These are phyloP conservation scores for Sphaeridia pumilis DNA, from an alignment of 2,888 invertebrate genomes.

Conservation along the genomic window DNA sequence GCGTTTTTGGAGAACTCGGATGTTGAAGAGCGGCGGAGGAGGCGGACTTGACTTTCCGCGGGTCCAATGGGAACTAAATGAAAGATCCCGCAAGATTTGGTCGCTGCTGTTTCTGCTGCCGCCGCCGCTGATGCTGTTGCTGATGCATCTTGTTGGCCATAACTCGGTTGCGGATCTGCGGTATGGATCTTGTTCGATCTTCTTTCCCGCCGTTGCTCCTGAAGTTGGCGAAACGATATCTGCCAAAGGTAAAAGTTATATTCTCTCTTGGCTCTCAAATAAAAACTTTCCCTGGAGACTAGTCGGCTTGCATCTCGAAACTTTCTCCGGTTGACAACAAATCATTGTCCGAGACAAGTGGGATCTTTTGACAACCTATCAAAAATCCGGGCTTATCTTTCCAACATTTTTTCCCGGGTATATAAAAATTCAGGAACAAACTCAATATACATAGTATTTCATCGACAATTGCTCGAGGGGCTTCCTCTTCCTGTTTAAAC, in stretches of 20 bases:
- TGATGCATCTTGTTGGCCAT: too few species aligned
- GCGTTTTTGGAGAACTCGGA: too few species aligned
- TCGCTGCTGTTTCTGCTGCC: background rate
- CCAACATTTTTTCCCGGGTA: background rate
- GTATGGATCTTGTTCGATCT: too few species aligned
- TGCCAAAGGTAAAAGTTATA: too few species aligned
- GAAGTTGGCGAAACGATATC: too few species aligned
- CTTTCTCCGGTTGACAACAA: slow-evolving; percentile 21
- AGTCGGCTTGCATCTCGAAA: too few species aligned
- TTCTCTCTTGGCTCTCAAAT: too few species aligned
- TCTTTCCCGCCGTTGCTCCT: too few species aligned
- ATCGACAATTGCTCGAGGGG: too few species aligned
- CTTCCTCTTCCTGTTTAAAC: background rate
- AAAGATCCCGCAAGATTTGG: background rate
- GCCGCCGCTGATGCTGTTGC: slow-evolving; percentile 1
- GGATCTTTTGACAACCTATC: slow-evolving; percentile 26
- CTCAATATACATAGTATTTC: too few species aligned
- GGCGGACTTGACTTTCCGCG: slow-evolving; percentile 4
- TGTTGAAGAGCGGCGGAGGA: background rate
- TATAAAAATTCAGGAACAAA: background rate
- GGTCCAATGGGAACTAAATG: slow-evolving; percentile 8
- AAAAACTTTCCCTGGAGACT: too few species aligned
- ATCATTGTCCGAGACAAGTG: slow-evolving; percentile 22
- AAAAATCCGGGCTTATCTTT: slow-evolving; percentile 21
- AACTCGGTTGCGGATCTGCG: too few species aligned